Base-by-base conservation (phyloP, 1,140 invertebrate species). In the Ridgeia piscesae region DNA sequence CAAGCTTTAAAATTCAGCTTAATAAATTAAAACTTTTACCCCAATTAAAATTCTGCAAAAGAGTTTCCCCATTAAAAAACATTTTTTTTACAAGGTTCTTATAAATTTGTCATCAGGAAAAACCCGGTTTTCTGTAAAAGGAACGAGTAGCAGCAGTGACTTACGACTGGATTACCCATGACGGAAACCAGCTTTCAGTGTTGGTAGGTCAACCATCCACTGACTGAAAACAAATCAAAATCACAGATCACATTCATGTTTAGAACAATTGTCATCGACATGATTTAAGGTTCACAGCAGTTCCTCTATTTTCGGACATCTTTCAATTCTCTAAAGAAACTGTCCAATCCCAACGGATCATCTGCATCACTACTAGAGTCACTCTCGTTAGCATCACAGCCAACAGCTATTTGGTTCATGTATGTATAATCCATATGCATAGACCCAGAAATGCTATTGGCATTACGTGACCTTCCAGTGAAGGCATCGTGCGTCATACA, bases 271-370 rank as follows among this genome's bases (percentile, higher is more conserved):
- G 14, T 27, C 58, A 77, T 21, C 17, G 4, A 31, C 17, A 4
- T 77, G 11, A 31, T 17, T 77, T 77, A 77, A 2, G 42, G 4
- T 42, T 42, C 11, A 11, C 42, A 42, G 42, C 42, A 42, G 42
- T 42, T 11, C 4, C 42, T 6, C 42, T 77, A 77, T 77, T 77
- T 8, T 21, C 58, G 2, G 58, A 77, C 58, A 77, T 77, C 58
- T 77, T 77, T 77, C 58, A 77, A 77, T 77, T 77, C 58, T 77
- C 58, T 77, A 77, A 77, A 77, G 58, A 77, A 77, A 77, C 58
- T 77, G 58, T 77, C 58, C 58, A 77, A 77, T 77, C 58, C 58
- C 58, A 77, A 31, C 58, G 58, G 58, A 77, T 77, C 58, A 77
- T 21, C 58, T 77, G 58, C 17, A 31, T 77, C 58, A 77, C 27